A percentile compares a stretch with the other conserved stretches of the same genome.
phyloP scores from a whole-genome alignment of 2,797 vertebrate genomes.

The Anolis apletophallus region DNA sequence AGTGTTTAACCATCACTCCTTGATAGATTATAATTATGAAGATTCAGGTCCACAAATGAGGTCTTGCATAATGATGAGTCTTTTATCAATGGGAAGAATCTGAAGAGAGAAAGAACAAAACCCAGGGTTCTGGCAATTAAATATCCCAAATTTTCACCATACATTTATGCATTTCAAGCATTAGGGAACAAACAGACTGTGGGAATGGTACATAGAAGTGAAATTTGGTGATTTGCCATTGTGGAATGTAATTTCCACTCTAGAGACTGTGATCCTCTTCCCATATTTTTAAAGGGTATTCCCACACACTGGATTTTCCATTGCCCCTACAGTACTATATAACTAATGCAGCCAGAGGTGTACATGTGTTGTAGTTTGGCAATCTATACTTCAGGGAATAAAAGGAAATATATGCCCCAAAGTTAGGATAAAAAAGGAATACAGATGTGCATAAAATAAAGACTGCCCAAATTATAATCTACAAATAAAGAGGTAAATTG shows the following conservation, averaged over 20 bases:
- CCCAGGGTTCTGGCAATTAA: conserved; percentile 13
- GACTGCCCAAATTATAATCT: no score
- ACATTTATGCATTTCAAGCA: not conserved
- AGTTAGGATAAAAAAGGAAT: not conserved
- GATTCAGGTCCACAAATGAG: conserved; percentile 68
- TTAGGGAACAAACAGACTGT: not conserved
- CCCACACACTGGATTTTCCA: not conserved
- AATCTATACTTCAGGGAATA: not conserved
- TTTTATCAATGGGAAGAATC: conserved; percentile 45
- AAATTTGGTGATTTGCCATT: not conserved
- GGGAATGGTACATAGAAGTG: not conserved
- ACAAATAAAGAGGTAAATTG: not conserved
- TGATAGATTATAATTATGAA: conserved; percentile 68
- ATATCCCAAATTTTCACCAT: not conserved
- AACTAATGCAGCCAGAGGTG: not conserved
- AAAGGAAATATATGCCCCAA: not conserved
- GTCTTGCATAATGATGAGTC: conserved; percentile 57
- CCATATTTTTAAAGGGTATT: not conserved
- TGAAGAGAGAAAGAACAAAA: not conserved
- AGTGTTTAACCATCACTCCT: conserved; percentile 54
- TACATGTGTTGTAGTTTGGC: not conserved
- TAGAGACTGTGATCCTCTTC: not conserved
- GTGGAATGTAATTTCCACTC: not conserved
- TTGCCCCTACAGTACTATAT: not conserved
- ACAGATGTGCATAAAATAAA: not conserved